These are phyloP conservation scores for Corydoras sp. DNA, from an alignment of 2,113 vertebrate genomes.

Conservation along the genomic window DNA sequence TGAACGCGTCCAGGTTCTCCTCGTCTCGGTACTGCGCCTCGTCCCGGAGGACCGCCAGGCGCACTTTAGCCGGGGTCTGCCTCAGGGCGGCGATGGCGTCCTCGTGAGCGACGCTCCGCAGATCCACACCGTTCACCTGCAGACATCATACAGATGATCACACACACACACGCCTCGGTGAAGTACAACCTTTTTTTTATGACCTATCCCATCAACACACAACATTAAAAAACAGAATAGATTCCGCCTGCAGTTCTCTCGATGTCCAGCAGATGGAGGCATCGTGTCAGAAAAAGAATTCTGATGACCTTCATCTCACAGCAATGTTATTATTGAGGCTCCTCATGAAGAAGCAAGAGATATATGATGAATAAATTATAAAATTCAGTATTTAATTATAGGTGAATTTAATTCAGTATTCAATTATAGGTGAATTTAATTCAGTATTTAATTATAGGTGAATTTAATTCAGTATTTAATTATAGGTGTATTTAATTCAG, in stretches of 20 bases:
- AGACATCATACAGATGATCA: neutral
- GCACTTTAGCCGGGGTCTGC: conserved; percentile 82
- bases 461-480: too few species aligned
- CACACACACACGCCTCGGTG: neutral
- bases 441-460: too few species aligned
- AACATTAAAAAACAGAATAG: neutral
- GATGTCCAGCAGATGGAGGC: conserved; percentile 36
- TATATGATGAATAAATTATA: too few species aligned
- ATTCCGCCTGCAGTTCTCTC: neutral
- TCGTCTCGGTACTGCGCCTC: conserved; percentile 81
- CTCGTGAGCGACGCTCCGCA: conserved; percentile 79
- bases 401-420: too few species aligned
- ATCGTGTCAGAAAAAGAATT: neutral
- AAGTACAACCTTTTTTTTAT: neutral
- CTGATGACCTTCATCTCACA: neutral
- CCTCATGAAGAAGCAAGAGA: too few species aligned
- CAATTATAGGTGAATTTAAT: too few species aligned
- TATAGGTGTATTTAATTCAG: too few species aligned
- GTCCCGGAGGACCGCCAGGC: conserved; percentile 79
- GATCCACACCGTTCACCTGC: conserved; percentile 87
- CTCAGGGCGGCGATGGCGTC: conserved; percentile 86
- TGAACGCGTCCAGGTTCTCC: conserved; percentile 81
- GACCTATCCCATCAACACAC: too few species aligned
- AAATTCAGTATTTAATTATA: too few species aligned
- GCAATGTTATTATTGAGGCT: neutral